phyloP scores from a whole-genome alignment of 2,113 vertebrate genomes.

The Rhodinocichla rosea region DNA sequence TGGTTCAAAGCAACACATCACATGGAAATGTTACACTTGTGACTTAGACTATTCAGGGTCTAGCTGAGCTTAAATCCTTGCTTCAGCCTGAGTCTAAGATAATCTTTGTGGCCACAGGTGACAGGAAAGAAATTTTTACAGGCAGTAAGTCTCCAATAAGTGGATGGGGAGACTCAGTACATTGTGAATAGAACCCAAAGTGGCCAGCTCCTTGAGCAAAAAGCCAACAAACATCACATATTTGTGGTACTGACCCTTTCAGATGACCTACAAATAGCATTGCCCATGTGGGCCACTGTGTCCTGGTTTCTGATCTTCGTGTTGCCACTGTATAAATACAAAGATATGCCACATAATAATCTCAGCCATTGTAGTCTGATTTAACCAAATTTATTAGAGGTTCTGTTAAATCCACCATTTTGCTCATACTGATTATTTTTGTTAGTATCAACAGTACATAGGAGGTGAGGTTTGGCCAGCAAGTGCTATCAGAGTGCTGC shows the following conservation, averaged over 20 bases:
- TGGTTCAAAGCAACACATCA: neutral
- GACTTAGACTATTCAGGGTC: neutral
- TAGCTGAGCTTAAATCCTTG: neutral
- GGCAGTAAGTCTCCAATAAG: neutral
- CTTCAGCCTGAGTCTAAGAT: neutral
- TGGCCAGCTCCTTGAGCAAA: neutral
- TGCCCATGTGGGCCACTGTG: neutral
- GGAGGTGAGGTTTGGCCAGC: neutral
- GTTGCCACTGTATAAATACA: neutral
- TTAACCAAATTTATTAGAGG: neutral
- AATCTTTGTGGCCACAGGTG: neutral
- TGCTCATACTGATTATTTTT: neutral
- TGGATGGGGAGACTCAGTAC: neutral
- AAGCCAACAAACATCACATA: neutral
- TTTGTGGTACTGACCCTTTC: neutral
- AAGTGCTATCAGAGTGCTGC: neutral
- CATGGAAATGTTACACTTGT: neutral
- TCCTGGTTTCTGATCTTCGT: neutral
- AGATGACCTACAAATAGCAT: neutral
- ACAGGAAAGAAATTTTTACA: neutral
- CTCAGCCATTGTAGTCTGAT: neutral
- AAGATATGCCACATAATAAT: neutral
- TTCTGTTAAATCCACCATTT: neutral
- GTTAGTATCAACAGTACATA: neutral
- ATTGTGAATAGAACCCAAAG: neutral